A percentile compares a stretch with the other conserved stretches of the same genome.
These are phyloP conservation scores for Hyppa rectilinea DNA, from an alignment of 2,888 invertebrate genomes.

Conservation along the genomic window DNA sequence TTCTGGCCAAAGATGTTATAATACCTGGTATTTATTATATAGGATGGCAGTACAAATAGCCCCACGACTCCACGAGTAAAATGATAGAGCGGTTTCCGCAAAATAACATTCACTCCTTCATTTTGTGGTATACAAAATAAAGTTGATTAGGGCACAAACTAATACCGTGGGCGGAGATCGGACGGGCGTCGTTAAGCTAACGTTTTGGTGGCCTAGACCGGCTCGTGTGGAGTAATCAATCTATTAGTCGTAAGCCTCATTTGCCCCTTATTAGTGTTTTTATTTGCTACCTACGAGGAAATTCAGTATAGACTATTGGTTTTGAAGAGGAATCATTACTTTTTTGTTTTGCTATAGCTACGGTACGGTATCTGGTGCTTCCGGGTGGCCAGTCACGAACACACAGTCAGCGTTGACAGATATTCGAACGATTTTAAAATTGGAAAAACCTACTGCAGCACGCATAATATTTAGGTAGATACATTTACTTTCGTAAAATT, in stretches of 20 bases:
- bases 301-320: constrained; percentile 29
- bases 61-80: constrained; percentile 10
- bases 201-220: constrained; percentile 63
- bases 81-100: constrained; percentile 35
- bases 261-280: constrained; percentile 64
- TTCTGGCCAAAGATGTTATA: constrained; percentile 36
- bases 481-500: no score
- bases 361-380: constrained; percentile 1
- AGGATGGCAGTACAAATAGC: constrained; percentile 40
- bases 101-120: constrained; percentile 47
- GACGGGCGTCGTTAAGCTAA: constrained; percentile 64
- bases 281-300: constrained; percentile 56
- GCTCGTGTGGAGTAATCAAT: constrained; percentile 69
- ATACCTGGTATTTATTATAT: constrained; percentile 22
- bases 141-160: constrained; percentile 60
- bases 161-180: constrained; percentile 52
- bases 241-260: constrained; percentile 68
- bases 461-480: background rate
- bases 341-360: constrained; percentile 9
- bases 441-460: background rate
- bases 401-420: background rate
- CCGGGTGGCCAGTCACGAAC: no score
- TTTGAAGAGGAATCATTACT: background rate
- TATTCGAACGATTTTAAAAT: background rate
- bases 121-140: constrained; percentile 55